Base-by-base conservation (phyloP, 2,888 invertebrate species). In the Gastrophysa polygoni region DNA sequence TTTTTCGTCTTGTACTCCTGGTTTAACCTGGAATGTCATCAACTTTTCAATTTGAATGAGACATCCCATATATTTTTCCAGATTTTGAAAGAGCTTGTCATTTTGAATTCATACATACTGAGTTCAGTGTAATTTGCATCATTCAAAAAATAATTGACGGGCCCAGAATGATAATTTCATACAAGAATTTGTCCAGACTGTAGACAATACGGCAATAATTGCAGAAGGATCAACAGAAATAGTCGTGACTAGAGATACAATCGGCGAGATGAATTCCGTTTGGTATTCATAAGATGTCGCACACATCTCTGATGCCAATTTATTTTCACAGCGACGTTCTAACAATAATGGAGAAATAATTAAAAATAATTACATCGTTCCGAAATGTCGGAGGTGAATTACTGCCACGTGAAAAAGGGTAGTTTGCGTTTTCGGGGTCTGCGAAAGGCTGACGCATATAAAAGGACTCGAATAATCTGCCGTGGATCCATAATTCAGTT, bases 311-410 rank as follows among this genome's bases (percentile, higher is more conserved):
- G n/a, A n/a, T n/a, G 38, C 14, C 11, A 38, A 38, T 38, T 38
- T 38, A 38, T 38, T 11, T 14, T 3, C 38, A 14, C 38, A 38
- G 10, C 38, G 11, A 38, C 38, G 14, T 38, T 11, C 58, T 46
- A 6, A 46, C 61, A 61, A 61, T 55, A 57, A 57, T 57, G 61
- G 18, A 57, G 61, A 56, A 51, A 50, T 61, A 61, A 61, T 61
- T 61, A 61, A 61, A 61, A 61, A 61, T 61, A 61, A 61, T 61
- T 61, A 57, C 61, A 32, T 43, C 55, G 21, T 32, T 34, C 55
- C 50, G 21, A 29, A 44, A 17, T 16, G n/a, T 21, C 21, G 57
- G 56, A 10, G 61, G 56, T 50, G 61, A 57, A 56, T 57, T 47
- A 56, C 44, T 29, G 56, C 54, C 46, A 51, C 38, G 32, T 50